Evolutionary conservation across 2,888 invertebrate genomes (phyloP).

Genomic region (Kuschelorhynchus macadamiae): DNA sequence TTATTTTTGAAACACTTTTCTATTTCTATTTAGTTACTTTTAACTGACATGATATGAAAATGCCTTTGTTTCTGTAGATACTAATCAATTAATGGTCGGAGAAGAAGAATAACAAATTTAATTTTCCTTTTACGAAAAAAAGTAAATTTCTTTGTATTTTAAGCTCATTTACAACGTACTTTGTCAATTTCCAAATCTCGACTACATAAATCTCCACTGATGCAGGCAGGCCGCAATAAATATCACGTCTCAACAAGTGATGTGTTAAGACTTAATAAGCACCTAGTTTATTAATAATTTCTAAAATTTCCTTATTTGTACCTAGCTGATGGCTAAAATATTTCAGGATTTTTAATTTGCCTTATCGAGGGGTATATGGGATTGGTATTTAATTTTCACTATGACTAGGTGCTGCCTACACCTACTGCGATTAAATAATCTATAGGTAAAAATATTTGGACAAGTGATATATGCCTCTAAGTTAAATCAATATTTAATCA

Average conservation of each 20-base stretch:
- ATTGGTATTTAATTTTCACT: slow-evolving; percentile 26
- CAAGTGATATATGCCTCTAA: too few species aligned
- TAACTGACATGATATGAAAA: too few species aligned
- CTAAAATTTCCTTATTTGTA: slow-evolving; percentile 27
- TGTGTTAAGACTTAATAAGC: slow-evolving; percentile 43
- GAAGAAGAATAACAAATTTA: too few species aligned
- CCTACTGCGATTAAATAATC: not conserved
- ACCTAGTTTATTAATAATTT: slow-evolving; percentile 35
- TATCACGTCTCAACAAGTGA: slow-evolving; percentile 23
- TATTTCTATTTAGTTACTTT: too few species aligned
- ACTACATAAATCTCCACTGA: slow-evolving; percentile 26
- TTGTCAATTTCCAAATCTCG: slow-evolving; percentile 22
- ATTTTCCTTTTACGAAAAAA: too few species aligned
- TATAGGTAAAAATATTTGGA: too few species aligned
- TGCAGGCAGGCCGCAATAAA: slow-evolving; percentile 17
- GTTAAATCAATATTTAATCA: too few species aligned
- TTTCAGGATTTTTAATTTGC: slow-evolving; percentile 19
- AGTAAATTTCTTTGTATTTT: slow-evolving; percentile 10
- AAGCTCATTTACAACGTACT: slow-evolving; percentile 14
- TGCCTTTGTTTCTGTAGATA: too few species aligned
- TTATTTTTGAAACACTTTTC: too few species aligned
- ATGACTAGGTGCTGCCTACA: slow-evolving; percentile 18
- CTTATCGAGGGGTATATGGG: slow-evolving; percentile 13
- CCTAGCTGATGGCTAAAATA: slow-evolving; percentile 24
- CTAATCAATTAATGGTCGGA: too few species aligned